Base-by-base conservation (phyloP, 1,140 invertebrate genomes). In the Thrips palmi region DNA sequence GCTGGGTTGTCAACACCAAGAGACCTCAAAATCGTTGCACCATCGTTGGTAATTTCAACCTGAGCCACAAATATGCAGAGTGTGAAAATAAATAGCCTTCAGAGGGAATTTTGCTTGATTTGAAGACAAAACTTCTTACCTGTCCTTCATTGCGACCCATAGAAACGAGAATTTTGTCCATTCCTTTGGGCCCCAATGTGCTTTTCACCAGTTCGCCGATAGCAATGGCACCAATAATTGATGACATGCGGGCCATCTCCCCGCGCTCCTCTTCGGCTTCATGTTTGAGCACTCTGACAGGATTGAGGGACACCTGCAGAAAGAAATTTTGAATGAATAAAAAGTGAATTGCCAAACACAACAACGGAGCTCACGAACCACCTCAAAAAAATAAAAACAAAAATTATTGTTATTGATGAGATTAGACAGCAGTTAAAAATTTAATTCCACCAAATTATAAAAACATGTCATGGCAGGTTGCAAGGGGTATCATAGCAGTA, bases 1-100 rank as follows among this genome's bases (percentile, higher is more conserved):
- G 93, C 93, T 33, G 96, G 92, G 64, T 99, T 99, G 56, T 99
- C 94, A 17, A 99, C 87, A 33, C 94, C 93, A 42, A 99, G 74
- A 8, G 84, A 77, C 58, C 92, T 91, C 29, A 99, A 63, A 55
- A 99, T 99, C 4, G 96, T 99, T 10, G 96, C 96, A 41, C 96
- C 96, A 65, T 99, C 96, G 63, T 99, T 99, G 24, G 96, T 99
- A 4, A 99, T 88, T 62, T 94, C 80, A 37, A 99, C 81, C 58
- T 77, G 51, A 47, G 62, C 3, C n/a, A 7, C 6, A 33, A 33
- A 33, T 30, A 17, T n/a, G n/a, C n/a, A n/a, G n/a, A n/a, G n/a
- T n/a, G n/a, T n/a, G n/a, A 18, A 18, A 5, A 4, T 15, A 33
- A 21, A 39, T 20, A 32, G 7, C 12, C 15, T 2, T 5, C 3